Evolutionary conservation across 2,113 vertebrate genomes (phyloP), one percentile per base, ranked within the genome.

Genomic region (Zosterops hypoxanthus): DNA sequence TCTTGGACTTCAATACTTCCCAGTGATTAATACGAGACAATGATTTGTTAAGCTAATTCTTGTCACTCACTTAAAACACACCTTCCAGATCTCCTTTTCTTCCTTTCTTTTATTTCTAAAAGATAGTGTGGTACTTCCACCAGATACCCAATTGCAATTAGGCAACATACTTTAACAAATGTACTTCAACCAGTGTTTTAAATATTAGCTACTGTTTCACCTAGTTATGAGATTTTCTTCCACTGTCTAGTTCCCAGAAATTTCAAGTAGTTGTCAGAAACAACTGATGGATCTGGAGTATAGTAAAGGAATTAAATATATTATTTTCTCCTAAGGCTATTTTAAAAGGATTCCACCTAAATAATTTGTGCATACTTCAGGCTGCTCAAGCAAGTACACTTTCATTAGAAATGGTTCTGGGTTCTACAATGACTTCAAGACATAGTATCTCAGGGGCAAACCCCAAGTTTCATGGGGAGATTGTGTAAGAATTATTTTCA

Each of bases 41-140:
- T 44, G n/a, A 91, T 92, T 93, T 91, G 16, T 80, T 89, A 85
- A 86, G 63, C 46, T 89, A 82, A 94, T 91, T 71, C 22, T 59
- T 84, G 41, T 65, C 28, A 95, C 83, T 65, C 28, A 95, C 83
- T 68, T 87, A 66, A 60, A 90, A 91, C 55, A 85, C 26, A 75
- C 44, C 59, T 94, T 55, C 33, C 42, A 82, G 42, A 65, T 29
- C 12, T 66, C 13, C 20, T 61, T 9, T 31, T 65, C 60, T 50
- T 65, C 6, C 31, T 16, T 47, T 73, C 55, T 53, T 5, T 1
- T 53, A 53, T 55, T 92, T 86, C 57, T 47, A 65, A 82, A 89
- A 83, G 24, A 26, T 23, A 68, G 11, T 6, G 9, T 21, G 26
- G 39, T 61, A 66, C 28, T 22, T 69, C 19, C 8, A 82, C 4